These are phyloP conservation scores for Arrhopalites spinosus DNA, from an alignment of 2,888 invertebrate genomes.

Conservation along the genomic window DNA sequence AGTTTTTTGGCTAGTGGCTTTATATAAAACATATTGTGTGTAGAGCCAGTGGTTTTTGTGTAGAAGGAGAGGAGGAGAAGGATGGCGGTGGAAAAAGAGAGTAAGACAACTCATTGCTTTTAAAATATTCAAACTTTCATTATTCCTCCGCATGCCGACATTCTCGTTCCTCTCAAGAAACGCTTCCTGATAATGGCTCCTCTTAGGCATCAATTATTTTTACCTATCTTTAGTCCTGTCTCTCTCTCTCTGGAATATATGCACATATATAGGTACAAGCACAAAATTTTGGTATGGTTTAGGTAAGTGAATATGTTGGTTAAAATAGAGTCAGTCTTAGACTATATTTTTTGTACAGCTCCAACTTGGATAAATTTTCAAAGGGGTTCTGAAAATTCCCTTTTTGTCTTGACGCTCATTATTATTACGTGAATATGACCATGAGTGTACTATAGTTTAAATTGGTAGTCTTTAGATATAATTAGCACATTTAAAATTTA, in stretches of 20 bases:
- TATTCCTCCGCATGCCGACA: background rate
- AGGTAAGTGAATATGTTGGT: too few species aligned
- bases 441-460: background rate
- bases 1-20: too few species aligned
- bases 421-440: background rate
- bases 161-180: background rate
- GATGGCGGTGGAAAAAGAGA: too few species aligned
- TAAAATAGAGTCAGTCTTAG: too few species aligned
- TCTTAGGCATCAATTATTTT: constrained; percentile 14
- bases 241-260: background rate
- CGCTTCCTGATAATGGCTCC: constrained; percentile 8
- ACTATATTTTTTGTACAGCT: too few species aligned
- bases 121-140: constrained; percentile 29
- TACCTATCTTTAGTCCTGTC: constrained; percentile 15
- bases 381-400: background rate
- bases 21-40: background rate
- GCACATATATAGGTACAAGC: too few species aligned
- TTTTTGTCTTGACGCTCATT: background rate
- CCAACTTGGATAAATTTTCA: background rate
- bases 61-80: too few species aligned
- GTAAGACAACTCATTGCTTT: background rate
- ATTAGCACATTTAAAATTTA: too few species aligned
- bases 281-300: too few species aligned
- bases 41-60: background rate
- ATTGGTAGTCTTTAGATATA: too few species aligned